Percentiles rank a stretch among this genome's conserved stretches.
These are phyloP conservation scores for Dyspetes luteomarginatus DNA, from an alignment of 2,888 invertebrate genomes.

Conservation along the genomic window DNA sequence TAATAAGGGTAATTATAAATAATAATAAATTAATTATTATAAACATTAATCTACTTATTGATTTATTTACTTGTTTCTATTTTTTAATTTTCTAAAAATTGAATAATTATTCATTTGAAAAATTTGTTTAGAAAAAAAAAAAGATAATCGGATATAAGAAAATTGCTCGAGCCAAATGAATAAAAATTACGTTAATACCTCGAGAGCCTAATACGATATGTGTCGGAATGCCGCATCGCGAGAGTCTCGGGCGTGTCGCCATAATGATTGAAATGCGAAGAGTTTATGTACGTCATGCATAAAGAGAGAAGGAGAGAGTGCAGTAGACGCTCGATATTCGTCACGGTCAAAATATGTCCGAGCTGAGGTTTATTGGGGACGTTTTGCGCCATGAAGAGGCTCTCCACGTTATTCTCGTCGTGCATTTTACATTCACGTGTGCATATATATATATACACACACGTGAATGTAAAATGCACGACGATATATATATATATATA, in stretches of 20 bases:
- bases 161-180: no score
- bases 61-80: no score
- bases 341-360: conserved; percentile 31
- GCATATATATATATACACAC: neutral
- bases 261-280: conserved; percentile 22
- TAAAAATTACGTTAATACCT: no score
- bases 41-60: no score
- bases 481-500: neutral
- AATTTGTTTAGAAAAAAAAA: no score
- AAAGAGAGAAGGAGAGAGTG: neutral
- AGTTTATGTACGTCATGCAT: conserved; percentile 8
- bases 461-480: no score
- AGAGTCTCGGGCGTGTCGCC: neutral
- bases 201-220: no score
- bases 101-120: no score
- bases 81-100: no score
- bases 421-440: neutral
- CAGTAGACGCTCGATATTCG: conserved; percentile 28
- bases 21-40: no score
- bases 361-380: neutral
- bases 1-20: no score
- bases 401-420: neutral
- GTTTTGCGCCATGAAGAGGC: conserved; percentile 24
- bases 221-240: conserved; percentile 5
- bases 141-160: no score